phyloP scores from a whole-genome alignment of 2,888 invertebrate species.

The Archaeoteleia sp. region DNA sequence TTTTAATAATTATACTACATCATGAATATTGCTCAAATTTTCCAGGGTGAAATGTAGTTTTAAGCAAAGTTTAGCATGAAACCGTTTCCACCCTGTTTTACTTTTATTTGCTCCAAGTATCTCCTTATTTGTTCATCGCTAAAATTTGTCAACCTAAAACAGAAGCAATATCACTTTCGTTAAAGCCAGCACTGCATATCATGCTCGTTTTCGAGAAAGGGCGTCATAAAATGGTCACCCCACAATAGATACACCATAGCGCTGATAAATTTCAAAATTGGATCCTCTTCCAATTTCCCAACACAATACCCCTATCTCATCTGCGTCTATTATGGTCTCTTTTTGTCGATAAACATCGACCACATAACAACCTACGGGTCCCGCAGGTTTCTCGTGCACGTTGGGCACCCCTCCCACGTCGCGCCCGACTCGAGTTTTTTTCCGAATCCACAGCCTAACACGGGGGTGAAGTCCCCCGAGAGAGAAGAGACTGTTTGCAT shows the following conservation, averaged over 20 bases:
- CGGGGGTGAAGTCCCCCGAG: not conserved
- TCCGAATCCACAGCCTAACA: no score
- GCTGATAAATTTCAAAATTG: slow-evolving; percentile 38
- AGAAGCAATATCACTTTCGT: no score
- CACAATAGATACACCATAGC: slow-evolving; percentile 1
- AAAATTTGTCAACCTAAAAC: no score
- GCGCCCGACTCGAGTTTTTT: no score
- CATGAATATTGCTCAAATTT: no score
- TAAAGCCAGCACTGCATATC: not conserved
- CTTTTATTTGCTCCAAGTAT: no score
- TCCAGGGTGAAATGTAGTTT: no score
- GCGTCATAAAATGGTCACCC: slow-evolving; percentile 6
- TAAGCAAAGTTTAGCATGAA: no score
- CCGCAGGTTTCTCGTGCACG: not conserved
- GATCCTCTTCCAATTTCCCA: slow-evolving; percentile 44
- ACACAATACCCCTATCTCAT: slow-evolving; percentile 35
- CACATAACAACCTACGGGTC: slow-evolving; percentile 1
- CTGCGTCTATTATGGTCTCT: slow-evolving; percentile 15
- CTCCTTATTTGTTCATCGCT: no score
- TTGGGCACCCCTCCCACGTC: no score
- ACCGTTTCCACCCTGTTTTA: no score
- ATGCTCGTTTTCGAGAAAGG: not conserved
- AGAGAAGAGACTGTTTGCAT: slow-evolving; percentile 6
- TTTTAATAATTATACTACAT: no score
- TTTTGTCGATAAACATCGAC: slow-evolving; percentile 5